These are phyloP conservation scores for Euproctis similis DNA, from an alignment of 2,888 invertebrate species.

Conservation along the genomic window DNA sequence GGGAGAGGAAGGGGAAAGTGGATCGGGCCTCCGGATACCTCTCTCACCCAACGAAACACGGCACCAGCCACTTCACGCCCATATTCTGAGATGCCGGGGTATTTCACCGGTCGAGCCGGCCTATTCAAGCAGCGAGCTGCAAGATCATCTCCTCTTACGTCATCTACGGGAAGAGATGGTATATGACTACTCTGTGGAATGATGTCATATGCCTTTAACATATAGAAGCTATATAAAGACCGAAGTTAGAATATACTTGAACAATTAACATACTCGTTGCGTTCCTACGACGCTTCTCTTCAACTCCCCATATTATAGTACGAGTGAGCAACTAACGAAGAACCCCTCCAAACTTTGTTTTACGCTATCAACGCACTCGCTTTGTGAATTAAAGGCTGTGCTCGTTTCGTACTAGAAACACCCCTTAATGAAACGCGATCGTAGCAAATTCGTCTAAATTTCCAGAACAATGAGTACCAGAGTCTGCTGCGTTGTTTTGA, in stretches of 20 bases:
- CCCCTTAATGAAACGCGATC: slow-evolving; percentile 66
- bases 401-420: slow-evolving; percentile 59
- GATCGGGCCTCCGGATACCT: no score
- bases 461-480: slow-evolving; percentile 60
- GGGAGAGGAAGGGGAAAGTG: no score
- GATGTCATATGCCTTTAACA: no score
- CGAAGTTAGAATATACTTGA: slow-evolving; percentile 23
- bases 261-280: slow-evolving; percentile 33
- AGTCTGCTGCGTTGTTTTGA: slow-evolving; percentile 50
- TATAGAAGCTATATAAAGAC: slow-evolving; percentile 16
- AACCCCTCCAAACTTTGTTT: slow-evolving; percentile 60
- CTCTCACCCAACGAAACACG: no score
- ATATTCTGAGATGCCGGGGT: no score
- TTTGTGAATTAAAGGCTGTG: slow-evolving; percentile 62
- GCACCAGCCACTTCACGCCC: no score
- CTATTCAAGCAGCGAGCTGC: no score
- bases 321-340: slow-evolving; percentile 66
- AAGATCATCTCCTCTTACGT: no score
- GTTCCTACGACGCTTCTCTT: slow-evolving; percentile 29
- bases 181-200: no score
- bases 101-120: no score
- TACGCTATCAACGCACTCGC: slow-evolving; percentile 51
- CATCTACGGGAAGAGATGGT: no score
- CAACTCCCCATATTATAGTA: slow-evolving; percentile 30
- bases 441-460: slow-evolving; percentile 67